These are phyloP conservation scores for Enteromius argenteus DNA, from an alignment of 2,797 vertebrate species.

Conservation along the genomic window DNA sequence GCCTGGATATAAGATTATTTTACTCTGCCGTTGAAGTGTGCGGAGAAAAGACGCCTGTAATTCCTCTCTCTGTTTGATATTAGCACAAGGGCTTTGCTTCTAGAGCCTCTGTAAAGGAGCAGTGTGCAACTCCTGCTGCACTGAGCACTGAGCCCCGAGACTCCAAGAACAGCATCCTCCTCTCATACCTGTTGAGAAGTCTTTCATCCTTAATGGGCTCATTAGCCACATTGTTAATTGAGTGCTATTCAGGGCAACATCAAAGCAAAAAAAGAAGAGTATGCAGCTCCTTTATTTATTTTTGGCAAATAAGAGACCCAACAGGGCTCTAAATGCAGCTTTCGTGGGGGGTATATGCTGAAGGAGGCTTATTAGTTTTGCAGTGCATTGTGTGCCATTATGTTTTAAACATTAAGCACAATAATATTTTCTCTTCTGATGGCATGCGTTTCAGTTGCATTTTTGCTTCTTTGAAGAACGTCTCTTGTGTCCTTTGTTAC, in stretches of 20 bases:
- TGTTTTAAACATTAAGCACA: constrained; percentile 54
- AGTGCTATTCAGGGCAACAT: constrained; percentile 83
- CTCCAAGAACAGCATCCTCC: constrained; percentile 79
- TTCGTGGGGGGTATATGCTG: constrained; percentile 65
- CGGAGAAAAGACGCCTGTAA: constrained; percentile 74
- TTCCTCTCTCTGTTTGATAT: constrained; percentile 71
- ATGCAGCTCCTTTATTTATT: constrained; percentile 59
- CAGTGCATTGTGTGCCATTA: constrained; percentile 52
- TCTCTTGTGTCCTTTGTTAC: constrained; percentile 50
- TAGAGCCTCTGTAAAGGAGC: constrained; percentile 74
- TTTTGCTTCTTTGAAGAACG: constrained; percentile 51
- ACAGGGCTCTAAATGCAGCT: constrained; percentile 68
- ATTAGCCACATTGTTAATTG: constrained; percentile 86
- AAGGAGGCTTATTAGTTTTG: constrained; percentile 63
- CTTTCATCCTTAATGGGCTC: constrained; percentile 86
- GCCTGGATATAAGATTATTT: constrained; percentile 42
- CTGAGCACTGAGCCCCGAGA: constrained; percentile 76
- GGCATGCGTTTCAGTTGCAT: constrained; percentile 54
- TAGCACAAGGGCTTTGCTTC: constrained; percentile 77
- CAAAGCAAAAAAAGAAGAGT: constrained; percentile 81
- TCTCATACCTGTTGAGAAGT: constrained; percentile 86
- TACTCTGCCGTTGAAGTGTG: constrained; percentile 40
- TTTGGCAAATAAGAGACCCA: constrained; percentile 73
- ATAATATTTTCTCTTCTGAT: constrained; percentile 58
- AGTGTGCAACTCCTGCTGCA: constrained; percentile 76